These are phyloP conservation scores for Megaceryle torquata DNA, from an alignment of 2,113 vertebrate genomes.

Conservation along the genomic window DNA sequence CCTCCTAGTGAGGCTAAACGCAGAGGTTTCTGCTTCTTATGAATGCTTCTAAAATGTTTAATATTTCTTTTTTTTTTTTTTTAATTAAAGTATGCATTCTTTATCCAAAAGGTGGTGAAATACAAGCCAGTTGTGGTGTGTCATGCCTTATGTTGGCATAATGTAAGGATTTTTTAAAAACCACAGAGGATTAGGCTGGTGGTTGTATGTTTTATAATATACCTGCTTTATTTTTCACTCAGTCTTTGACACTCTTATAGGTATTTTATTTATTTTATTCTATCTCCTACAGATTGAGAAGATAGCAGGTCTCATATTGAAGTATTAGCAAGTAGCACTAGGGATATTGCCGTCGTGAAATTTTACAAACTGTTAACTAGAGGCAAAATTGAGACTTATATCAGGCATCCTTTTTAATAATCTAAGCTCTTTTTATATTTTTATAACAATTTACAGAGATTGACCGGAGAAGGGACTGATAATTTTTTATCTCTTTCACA, in stretches of 20 bases:
- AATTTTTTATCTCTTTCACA: not conserved
- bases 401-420: not conserved
- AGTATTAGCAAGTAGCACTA: not conserved
- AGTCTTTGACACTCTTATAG: not conserved
- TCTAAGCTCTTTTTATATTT: not conserved
- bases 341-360: not conserved
- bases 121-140: not conserved
- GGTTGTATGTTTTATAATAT: not conserved
- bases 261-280: not conserved
- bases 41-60: not conserved
- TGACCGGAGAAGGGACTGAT: not conserved
- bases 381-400: not conserved
- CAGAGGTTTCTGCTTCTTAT: not conserved
- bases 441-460: not conserved
- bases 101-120: not conserved
- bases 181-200: not conserved
- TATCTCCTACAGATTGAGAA: not conserved
- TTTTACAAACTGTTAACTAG: not conserved
- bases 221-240: not conserved
- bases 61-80: not conserved
- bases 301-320: not conserved
- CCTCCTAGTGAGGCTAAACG: not conserved
- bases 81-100: not conserved
- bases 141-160: not conserved
- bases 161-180: not conserved